These are phyloP conservation scores for Myiotriccus ornatus DNA, from an alignment of 2,797 vertebrate species.

Conservation along the genomic window DNA sequence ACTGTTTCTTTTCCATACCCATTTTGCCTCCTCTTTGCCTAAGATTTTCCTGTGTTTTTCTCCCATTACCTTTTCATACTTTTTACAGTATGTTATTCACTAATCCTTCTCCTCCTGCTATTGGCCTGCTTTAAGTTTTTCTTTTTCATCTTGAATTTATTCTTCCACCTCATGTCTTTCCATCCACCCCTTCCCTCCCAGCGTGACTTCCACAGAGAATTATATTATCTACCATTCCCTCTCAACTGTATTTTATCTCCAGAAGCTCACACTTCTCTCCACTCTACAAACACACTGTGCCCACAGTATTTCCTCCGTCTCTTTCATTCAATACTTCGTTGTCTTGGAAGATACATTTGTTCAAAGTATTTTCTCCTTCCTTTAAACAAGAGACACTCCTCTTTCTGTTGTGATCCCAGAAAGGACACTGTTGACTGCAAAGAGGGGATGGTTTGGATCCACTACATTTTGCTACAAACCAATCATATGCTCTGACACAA, in stretches of 20 bases:
- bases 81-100: slow-evolving; percentile 30
- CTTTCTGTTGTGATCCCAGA: neutral
- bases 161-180: neutral
- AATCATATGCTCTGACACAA: neutral
- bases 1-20: neutral
- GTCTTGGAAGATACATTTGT: neutral
- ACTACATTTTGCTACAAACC: neutral
- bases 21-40: neutral
- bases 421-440: neutral
- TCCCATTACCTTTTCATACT: neutral
- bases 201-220: neutral
- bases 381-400: neutral
- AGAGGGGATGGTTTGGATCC: neutral
- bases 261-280: neutral
- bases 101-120: neutral
- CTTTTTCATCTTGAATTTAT: neutral
- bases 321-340: neutral
- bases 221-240: neutral
- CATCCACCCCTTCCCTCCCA: neutral
- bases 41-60: slow-evolving; percentile 15
- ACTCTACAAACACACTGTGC: neutral
- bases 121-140: neutral
- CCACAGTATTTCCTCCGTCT: neutral
- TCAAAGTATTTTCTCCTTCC: neutral
- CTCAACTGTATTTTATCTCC: neutral